Base-by-base conservation (phyloP, 2,888 invertebrate genomes). In the Sesamia inferens region DNA sequence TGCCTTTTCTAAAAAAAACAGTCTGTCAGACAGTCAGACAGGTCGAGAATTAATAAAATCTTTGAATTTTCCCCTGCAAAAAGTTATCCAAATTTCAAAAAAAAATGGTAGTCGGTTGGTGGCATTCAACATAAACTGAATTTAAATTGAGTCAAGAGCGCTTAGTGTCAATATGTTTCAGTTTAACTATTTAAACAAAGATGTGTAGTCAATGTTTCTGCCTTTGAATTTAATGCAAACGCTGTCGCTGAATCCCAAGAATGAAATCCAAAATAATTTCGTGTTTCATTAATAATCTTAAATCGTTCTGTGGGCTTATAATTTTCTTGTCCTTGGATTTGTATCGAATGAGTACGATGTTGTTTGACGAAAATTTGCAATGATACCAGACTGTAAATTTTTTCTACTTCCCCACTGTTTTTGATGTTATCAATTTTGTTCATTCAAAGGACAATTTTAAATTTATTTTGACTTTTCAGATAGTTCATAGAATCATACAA, bases 401-500 rank as follows among this genome's bases (percentile, higher is more conserved):
- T 6, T 55, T 83, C 0, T 72, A 70, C 31, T 70, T 76, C 3
- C 63, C 65, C 0, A 57, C 70, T 39, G 10, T 13, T 16, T 64
- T 51, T 4, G 78, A 87, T 11, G 24, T 31, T 31, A 31, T 47
- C 0, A 22, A 42, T 24, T n/a, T 74, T 0, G 0, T 66, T 7
- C 10, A 80, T 16, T 70, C 69, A 2, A 70, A 76, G 6, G 42
- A 62, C 0, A 74, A 72, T 47, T 61, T 85, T 0, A 16, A n/a
- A 4, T 69, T 85, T 1, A 68, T 86, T 16, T 48, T 83, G 10
- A 74, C 22, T 5, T 71, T 85, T 59, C 85, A 85, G 74, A 55
- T 68, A 14, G 24, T 81, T 14, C 74, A 76, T 39, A 76, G 72
- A 31, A 58, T 54, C 11, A 47, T 85, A 10, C 19, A 68, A 4